A percentile compares a stretch with the other conserved stretches of the same genome.
Conservation (phyloP, 2,797 vertebrate genomes). For the Fratercula arctica region DNA sequence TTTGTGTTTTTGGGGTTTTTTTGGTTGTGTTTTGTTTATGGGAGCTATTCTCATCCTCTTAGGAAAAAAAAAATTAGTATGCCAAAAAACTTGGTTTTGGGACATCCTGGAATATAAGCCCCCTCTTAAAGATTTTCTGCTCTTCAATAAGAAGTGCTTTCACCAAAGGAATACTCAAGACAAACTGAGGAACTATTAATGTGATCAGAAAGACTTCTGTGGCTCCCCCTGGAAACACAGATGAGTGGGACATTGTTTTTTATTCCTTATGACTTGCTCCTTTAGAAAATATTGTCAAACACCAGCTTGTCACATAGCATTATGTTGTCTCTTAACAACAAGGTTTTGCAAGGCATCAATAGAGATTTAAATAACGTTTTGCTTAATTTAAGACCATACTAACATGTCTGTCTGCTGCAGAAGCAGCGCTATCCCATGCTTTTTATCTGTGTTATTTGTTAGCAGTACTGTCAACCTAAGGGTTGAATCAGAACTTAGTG, state of each 20-base stretch:
- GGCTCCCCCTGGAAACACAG: neutral
- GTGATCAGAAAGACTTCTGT: neutral
- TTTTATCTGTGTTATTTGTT: neutral
- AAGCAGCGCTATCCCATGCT: neutral
- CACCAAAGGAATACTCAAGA: neutral
- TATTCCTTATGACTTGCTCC: neutral
- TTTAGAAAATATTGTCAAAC: neutral
- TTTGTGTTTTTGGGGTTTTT: neutral
- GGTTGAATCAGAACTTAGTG: constrained; percentile 2
- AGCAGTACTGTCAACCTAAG: neutral
- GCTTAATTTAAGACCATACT: neutral
- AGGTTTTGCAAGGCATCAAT: neutral
- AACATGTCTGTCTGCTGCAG: neutral
- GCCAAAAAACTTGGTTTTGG: neutral
- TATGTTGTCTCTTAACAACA: neutral
- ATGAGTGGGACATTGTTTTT: neutral
- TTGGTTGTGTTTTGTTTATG: neutral
- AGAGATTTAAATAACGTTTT: neutral
- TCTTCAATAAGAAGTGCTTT: neutral
- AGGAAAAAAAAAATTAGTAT: neutral
- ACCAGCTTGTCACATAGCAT: neutral
- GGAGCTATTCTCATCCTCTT: neutral
- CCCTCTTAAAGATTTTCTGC: neutral
- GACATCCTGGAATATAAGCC: neutral
- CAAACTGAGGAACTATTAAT: neutral